phyloP scores from a whole-genome alignment of 2,888 invertebrate genomes.

The Merodon equestris region DNA sequence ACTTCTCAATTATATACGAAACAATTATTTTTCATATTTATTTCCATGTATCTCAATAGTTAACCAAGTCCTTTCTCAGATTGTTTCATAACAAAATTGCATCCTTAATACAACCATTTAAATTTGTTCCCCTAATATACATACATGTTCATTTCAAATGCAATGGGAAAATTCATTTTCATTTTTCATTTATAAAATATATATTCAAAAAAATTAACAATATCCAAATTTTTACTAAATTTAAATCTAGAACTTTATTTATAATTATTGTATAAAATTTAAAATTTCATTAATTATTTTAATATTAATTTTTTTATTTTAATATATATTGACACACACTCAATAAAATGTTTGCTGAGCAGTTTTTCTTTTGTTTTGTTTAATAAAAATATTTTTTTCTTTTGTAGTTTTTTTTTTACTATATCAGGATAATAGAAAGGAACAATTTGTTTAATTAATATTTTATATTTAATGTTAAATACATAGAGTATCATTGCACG shows the following conservation, averaged over 20 bases:
- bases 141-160: conserved; percentile 2
- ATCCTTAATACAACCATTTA: conserved; percentile 60
- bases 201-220: conserved; percentile 62
- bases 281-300: too few relatives aligned
- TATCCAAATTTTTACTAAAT: conserved; percentile 50
- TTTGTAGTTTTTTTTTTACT: conserved; percentile 16
- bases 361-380: conserved; percentile 13
- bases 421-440: conserved; percentile 30
- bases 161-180: neutral
- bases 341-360: conserved; percentile 50
- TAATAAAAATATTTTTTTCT: conserved; percentile 11
- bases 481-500: conserved; percentile 46
- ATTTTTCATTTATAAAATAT: conserved; percentile 52
- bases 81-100: conserved; percentile 44
- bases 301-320: conserved; percentile 5
- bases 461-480: conserved; percentile 15
- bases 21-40: conserved; percentile 37
- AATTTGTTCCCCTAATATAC: neutral
- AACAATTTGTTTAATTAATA: conserved; percentile 30
- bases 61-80: conserved; percentile 29
- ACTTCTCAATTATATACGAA: conserved; percentile 28
- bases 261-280: conserved; percentile 37
- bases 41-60: conserved; percentile 44
- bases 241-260: conserved; percentile 32
- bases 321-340: conserved; percentile 25